These are phyloP conservation scores for Catocala nupta DNA, from an alignment of 2,888 invertebrate species.

Conservation along the genomic window DNA sequence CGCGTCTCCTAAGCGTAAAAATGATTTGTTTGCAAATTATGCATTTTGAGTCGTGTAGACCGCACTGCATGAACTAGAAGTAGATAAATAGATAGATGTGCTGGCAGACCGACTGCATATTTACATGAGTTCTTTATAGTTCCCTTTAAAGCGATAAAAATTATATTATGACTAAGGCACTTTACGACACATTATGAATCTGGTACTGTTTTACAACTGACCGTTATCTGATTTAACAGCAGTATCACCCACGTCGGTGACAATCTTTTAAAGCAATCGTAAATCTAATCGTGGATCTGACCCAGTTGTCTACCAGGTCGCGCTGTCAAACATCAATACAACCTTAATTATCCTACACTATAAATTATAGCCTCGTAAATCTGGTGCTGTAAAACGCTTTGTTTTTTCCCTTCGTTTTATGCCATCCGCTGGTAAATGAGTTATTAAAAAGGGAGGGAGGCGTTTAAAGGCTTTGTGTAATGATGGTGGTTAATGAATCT, in stretches of 20 bases:
- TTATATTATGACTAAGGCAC: no score
- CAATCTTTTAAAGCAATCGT: slow-evolving; percentile 36
- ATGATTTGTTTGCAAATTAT: no score
- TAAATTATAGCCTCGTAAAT: slow-evolving; percentile 56
- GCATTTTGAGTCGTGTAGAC: no score
- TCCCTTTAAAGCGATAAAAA: no score
- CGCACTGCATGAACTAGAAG: no score
- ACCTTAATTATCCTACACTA: slow-evolving; percentile 58
- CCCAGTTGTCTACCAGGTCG: slow-evolving; percentile 56
- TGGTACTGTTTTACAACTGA: background rate
- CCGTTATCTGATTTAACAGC: background rate
- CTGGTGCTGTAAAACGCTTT: slow-evolving; percentile 35
- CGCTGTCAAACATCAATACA: slow-evolving; percentile 60
- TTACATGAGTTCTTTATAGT: no score
- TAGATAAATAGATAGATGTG: no score
- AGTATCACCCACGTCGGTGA: slow-evolving; percentile 27
- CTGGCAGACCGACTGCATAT: no score
- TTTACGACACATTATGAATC: background rate
- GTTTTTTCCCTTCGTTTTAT: slow-evolving; percentile 19
- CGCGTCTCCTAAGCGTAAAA: no score
- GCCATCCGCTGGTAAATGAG: slow-evolving; percentile 6
- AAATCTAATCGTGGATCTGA: slow-evolving; percentile 51
- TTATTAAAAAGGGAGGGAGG: slow-evolving; percentile 3
- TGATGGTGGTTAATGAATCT: background rate
- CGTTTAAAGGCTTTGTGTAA: slow-evolving; percentile 5